phyloP scores from a whole-genome alignment of 2,888 invertebrate genomes.

The Caenorhabditis becei region DNA sequence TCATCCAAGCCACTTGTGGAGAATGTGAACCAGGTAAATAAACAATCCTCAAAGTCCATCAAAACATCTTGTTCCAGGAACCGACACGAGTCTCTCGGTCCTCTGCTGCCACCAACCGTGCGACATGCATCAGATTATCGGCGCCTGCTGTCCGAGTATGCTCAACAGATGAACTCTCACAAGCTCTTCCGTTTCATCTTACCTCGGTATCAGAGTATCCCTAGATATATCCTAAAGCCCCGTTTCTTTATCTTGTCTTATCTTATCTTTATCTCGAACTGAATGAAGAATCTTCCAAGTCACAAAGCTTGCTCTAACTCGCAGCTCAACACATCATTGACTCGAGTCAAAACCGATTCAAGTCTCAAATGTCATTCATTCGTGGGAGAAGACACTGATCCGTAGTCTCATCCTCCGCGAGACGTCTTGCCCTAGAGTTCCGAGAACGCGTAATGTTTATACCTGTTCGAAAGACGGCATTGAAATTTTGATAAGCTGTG shows the following conservation, averaged over 20 bases:
- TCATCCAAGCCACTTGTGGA: slow-evolving; percentile 44
- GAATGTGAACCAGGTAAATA: slow-evolving; percentile 37
- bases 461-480: background rate
- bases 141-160: slow-evolving; percentile 35
- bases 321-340: too few relatives aligned
- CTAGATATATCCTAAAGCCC: slow-evolving; percentile 2
- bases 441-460: background rate
- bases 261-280: background rate
- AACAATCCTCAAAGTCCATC: background rate
- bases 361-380: too few relatives aligned
- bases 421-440: background rate
- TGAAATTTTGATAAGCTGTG: background rate
- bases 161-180: background rate
- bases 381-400: background rate
- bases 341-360: too few relatives aligned
- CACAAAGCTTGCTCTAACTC: too few relatives aligned
- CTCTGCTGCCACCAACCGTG: slow-evolving; percentile 30
- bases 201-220: slow-evolving; percentile 22
- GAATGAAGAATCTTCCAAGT: too few relatives aligned
- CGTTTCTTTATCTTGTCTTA: background rate
- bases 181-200: background rate
- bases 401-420: background rate
- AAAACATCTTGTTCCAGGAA: slow-evolving; percentile 19
- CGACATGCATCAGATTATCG: slow-evolving; percentile 27
- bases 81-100: slow-evolving; percentile 11